Conservation (phyloP, 2,888 invertebrate genomes). For the Epistrophe grossulariae region DNA sequence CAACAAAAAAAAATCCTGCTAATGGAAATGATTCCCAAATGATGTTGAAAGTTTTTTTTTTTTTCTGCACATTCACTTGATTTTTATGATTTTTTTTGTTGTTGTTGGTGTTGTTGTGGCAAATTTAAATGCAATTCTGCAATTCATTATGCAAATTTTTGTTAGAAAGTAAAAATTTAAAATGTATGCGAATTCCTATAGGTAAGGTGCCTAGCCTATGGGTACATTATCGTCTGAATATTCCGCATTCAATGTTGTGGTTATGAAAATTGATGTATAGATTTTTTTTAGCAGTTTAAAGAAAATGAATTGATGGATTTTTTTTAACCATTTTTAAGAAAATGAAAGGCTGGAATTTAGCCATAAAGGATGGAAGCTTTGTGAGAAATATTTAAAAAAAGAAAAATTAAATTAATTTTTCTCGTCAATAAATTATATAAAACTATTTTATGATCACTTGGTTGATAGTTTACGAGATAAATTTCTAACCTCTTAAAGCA, state of each 20-base stretch:
- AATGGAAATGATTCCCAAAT: constrained; percentile 46
- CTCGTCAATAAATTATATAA: background rate
- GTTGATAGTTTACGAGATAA: background rate
- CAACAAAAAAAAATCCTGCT: background rate
- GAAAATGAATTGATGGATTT: background rate
- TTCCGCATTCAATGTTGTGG: constrained; percentile 12
- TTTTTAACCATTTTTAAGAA: background rate
- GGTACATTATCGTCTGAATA: background rate
- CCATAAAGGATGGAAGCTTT: background rate
- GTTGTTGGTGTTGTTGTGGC: background rate
- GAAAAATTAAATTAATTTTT: background rate
- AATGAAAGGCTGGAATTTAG: background rate
- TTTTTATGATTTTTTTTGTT: background rate
- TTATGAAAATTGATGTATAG: constrained; percentile 39
- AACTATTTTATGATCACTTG: background rate
- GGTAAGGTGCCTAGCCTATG: too few relatives aligned
- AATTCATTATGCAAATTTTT: constrained; percentile 72
- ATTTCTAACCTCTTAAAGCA: too few relatives aligned
- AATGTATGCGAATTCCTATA: background rate
- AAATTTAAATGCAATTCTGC: constrained; percentile 51
- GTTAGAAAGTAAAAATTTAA: constrained; percentile 66
- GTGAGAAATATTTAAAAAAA: background rate
- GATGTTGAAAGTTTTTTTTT: constrained; percentile 46
- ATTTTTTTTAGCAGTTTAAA: background rate
- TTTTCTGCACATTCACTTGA: constrained; percentile 37